A percentile compares a stretch with the other conserved stretches of the same genome.
These are phyloP conservation scores for Epinephelus cyanopodus DNA, from an alignment of 2,113 vertebrate species.

Conservation along the genomic window DNA sequence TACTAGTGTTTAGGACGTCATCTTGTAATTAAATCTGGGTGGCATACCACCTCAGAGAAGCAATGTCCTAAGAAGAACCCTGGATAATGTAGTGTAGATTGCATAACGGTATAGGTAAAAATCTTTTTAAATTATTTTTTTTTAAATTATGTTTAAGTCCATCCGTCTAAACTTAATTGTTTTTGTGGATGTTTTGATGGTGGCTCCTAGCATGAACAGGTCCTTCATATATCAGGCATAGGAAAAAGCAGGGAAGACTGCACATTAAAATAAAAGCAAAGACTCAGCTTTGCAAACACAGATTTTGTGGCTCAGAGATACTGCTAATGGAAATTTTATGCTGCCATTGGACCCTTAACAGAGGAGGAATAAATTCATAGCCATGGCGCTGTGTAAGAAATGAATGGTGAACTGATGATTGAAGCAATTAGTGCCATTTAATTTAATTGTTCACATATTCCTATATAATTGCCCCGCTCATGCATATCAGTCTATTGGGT, in stretches of 20 bases:
- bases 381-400: constrained; percentile 38
- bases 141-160: neutral
- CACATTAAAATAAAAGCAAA: constrained; percentile 39
- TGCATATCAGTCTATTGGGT: constrained; percentile 51
- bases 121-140: neutral
- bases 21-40: neutral
- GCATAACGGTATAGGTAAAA: neutral
- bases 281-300: constrained; percentile 45
- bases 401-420: constrained; percentile 58
- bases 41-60: neutral
- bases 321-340: constrained; percentile 63
- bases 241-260: constrained; percentile 6
- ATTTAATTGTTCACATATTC: constrained; percentile 73
- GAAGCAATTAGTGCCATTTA: constrained; percentile 72
- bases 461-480: constrained; percentile 62
- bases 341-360: constrained; percentile 45
- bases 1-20: neutral
- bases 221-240: constrained; percentile 8
- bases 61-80: neutral
- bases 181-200: neutral
- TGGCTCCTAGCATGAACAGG: constrained; percentile 5
- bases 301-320: constrained; percentile 60
- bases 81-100: neutral
- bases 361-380: constrained; percentile 52
- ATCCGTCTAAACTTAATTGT: neutral